phyloP scores from a whole-genome alignment of 1,140 invertebrate genomes.

The Bathynomus jamesi region DNA sequence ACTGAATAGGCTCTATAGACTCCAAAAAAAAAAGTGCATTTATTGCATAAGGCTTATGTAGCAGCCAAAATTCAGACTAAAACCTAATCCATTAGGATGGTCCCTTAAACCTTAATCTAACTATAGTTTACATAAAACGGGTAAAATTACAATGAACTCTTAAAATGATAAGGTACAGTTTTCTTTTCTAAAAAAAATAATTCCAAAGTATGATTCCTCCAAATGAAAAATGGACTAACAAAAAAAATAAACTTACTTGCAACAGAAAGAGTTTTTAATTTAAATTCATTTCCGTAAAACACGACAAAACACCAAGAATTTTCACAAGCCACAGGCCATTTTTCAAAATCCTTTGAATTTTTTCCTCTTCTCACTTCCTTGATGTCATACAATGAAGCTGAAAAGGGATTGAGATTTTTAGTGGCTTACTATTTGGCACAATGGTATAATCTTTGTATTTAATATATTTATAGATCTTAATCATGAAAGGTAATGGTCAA shows the following conservation, averaged over 20 bases:
- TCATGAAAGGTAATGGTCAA: too few species aligned
- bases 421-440: too few species aligned
- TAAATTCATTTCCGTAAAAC: conserved; percentile 83
- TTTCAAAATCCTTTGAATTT: conserved; percentile 84
- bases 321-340: conserved; percentile 79
- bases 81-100: too few species aligned
- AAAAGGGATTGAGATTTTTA: not conserved
- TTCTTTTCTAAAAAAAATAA: conserved; percentile 43
- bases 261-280: conserved; percentile 79
- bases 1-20: too few species aligned
- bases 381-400: conserved; percentile 67
- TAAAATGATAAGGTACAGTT: conserved; percentile 8
- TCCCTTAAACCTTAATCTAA: too few species aligned
- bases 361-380: conserved; percentile 83
- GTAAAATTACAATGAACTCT: too few species aligned
- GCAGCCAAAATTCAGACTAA: too few species aligned
- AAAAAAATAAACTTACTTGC: conserved; percentile 49
- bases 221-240: not conserved
- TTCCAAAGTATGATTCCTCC: not conserved
- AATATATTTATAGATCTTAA: too few species aligned
- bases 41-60: too few species aligned
- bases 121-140: too few species aligned
- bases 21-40: too few species aligned
- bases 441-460: too few species aligned
- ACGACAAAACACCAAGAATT: conserved; percentile 76